phyloP scores from a whole-genome alignment of 2,888 invertebrate genomes.

The Euclidia mi region DNA sequence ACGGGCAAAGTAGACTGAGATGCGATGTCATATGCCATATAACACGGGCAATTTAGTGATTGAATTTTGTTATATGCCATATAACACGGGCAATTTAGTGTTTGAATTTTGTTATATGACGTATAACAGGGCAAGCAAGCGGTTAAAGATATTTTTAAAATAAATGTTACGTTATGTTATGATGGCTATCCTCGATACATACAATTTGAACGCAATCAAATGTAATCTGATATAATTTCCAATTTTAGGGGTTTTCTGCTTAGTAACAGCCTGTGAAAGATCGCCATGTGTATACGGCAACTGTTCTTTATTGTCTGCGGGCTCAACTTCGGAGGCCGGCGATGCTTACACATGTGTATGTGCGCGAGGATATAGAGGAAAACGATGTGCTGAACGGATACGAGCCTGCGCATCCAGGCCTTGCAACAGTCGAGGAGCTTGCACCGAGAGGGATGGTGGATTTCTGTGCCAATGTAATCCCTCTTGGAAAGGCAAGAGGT shows the following conservation, averaged over 20 bases:
- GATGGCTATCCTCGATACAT: too few species aligned
- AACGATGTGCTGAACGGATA: constrained; percentile 91
- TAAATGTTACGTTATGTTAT: too few species aligned
- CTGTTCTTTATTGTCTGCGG: constrained; percentile 86
- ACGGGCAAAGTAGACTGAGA: too few species aligned
- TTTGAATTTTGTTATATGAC: too few species aligned
- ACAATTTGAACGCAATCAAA: not conserved
- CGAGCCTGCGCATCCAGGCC: constrained; percentile 93
- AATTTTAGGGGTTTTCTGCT: constrained; percentile 92
- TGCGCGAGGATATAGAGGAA: constrained; percentile 82
- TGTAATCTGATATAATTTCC: not conserved
- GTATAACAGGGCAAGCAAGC: too few species aligned
- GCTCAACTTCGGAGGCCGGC: constrained; percentile 59
- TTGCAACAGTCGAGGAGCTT: constrained; percentile 94
- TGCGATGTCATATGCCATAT: too few species aligned
- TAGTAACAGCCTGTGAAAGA: constrained; percentile 93
- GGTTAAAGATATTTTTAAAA: too few species aligned
- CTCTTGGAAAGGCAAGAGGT: constrained; percentile 92
- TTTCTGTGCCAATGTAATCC: constrained; percentile 94
- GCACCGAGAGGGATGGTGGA: constrained; percentile 91
- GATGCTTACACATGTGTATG: constrained; percentile 91
- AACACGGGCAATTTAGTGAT: too few species aligned
- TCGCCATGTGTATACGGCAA: constrained; percentile 92
- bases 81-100: too few species aligned
- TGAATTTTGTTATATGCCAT: too few species aligned